Conservation (phyloP, 2,888 invertebrate species). For the Operophtera brumata region DNA sequence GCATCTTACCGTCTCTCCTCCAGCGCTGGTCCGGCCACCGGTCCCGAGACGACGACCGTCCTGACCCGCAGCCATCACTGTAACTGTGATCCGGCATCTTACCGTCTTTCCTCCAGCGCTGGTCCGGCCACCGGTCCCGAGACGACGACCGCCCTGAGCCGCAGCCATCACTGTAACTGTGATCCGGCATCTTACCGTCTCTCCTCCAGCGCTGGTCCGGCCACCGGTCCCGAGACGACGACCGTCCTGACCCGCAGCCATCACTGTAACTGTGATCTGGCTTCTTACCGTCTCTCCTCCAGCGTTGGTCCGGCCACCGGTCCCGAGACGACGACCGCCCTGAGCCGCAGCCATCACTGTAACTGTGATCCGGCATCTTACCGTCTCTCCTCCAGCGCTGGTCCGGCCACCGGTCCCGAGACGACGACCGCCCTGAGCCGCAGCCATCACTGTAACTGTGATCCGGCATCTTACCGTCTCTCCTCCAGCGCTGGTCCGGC, state of each 20-base stretch:
- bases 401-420: slow-evolving; percentile 67
- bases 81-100: too few relatives aligned
- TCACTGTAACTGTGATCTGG: too few relatives aligned
- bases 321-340: slow-evolving; percentile 69
- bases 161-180: too few relatives aligned
- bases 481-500: slow-evolving; percentile 68
- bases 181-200: slow-evolving; percentile 50
- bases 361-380: slow-evolving; percentile 28
- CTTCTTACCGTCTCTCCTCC: slow-evolving; percentile 67
- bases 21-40: slow-evolving; percentile 69
- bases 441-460: too few relatives aligned
- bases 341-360: too few relatives aligned
- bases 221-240: slow-evolving; percentile 69
- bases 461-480: slow-evolving; percentile 60
- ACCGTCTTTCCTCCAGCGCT: slow-evolving; percentile 74
- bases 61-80: slow-evolving; percentile 70
- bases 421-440: slow-evolving; percentile 67
- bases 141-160: slow-evolving; percentile 70
- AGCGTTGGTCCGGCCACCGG: slow-evolving; percentile 68
- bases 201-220: slow-evolving; percentile 67
- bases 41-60: slow-evolving; percentile 65
- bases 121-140: slow-evolving; percentile 67
- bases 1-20: slow-evolving; percentile 61
- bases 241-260: slow-evolving; percentile 68
- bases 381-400: slow-evolving; percentile 71